phyloP scores from a whole-genome alignment of 2,797 vertebrate species.

The Phalloptychus januarius region DNA sequence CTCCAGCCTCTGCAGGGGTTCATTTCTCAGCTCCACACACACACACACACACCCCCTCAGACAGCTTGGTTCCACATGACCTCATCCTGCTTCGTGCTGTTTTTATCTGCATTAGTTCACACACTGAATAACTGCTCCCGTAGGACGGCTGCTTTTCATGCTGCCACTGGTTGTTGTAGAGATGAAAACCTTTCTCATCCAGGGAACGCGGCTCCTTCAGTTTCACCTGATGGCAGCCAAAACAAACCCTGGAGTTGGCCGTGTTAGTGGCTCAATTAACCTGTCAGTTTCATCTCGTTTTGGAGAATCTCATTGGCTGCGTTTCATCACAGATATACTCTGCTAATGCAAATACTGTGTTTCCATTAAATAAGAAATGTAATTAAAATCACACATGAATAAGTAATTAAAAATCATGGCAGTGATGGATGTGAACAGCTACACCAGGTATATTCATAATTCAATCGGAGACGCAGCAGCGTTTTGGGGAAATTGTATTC shows the following conservation, averaged over 20 bases:
- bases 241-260: background rate
- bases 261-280: background rate
- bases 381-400: too few species aligned
- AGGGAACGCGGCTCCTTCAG: background rate
- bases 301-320: background rate
- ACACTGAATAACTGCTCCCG: background rate
- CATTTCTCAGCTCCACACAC: conserved; percentile 3
- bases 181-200: background rate
- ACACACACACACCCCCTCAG: conserved; percentile 3
- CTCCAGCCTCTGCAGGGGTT: conserved; percentile 11
- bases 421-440: too few species aligned
- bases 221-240: background rate
- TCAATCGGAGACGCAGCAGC: too few species aligned
- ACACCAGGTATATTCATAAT: too few species aligned
- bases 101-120: background rate
- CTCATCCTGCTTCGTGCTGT: conserved; percentile 7
- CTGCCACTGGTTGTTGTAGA: background rate
- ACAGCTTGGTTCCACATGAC: background rate
- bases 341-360: too few species aligned
- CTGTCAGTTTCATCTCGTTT: background rate
- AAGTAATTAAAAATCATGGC: too few species aligned
- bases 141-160: background rate
- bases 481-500: background rate
- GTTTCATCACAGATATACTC: too few species aligned
- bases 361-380: too few species aligned